Conservation (phyloP, 2,797 vertebrate genomes). For the Sebastes goodei region DNA sequence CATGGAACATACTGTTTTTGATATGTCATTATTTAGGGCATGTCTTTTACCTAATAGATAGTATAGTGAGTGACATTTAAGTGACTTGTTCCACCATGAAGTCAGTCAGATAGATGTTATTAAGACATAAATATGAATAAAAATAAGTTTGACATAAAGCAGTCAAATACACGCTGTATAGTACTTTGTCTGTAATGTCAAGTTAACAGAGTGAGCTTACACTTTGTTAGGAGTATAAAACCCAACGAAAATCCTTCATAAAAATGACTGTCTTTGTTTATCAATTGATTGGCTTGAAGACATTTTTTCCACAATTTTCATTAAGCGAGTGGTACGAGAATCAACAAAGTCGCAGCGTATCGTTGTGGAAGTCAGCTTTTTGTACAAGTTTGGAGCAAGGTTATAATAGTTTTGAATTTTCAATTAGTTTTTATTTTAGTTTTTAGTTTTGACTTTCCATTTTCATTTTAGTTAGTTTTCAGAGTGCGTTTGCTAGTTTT, state of each 20-base stretch:
- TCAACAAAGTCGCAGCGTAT: constrained; percentile 6
- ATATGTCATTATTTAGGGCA: neutral
- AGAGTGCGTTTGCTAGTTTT: no score
- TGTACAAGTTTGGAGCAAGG: constrained; percentile 22
- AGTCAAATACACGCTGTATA: neutral
- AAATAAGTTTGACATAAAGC: neutral
- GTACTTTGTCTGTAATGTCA: neutral
- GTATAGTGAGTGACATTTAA: neutral
- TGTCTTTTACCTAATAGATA: neutral
- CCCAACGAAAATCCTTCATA: neutral
- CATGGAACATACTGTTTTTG: neutral
- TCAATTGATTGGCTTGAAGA: neutral
- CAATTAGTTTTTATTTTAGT: no score
- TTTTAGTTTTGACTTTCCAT: no score
- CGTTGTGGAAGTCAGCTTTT: constrained; percentile 19
- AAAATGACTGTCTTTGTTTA: constrained; percentile 17
- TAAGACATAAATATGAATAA: neutral
- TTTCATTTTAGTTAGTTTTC: no score
- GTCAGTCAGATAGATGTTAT: neutral
- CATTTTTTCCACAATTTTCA: constrained; percentile 1
- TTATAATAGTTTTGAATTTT: no score
- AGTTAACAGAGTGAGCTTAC: neutral
- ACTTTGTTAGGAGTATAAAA: neutral
- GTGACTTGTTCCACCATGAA: neutral
- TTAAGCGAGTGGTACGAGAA: neutral